Percentiles rank a stretch among this genome's conserved stretches.
Evolutionary conservation across 2,797 vertebrate genomes (phyloP).

Genomic region (Enteromius trimaculatus): DNA sequence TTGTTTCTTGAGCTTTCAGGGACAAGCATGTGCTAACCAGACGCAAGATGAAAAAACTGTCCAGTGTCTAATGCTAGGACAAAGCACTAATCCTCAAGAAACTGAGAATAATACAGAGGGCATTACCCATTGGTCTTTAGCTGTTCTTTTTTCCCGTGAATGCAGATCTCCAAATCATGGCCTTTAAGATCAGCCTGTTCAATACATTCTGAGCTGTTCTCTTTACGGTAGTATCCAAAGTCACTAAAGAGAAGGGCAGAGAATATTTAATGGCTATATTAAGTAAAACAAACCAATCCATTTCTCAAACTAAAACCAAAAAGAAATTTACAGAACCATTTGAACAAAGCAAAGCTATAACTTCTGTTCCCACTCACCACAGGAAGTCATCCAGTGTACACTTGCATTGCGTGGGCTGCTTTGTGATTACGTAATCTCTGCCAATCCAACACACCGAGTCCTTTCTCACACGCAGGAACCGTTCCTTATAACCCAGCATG

Average conservation of each 20-base stretch:
- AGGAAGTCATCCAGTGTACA: slow-evolving; percentile 93
- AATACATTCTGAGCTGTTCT: slow-evolving; percentile 87
- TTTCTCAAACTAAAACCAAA: not conserved
- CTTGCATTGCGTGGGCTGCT: slow-evolving; percentile 80
- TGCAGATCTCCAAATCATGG: slow-evolving; percentile 90
- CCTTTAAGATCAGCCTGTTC: slow-evolving; percentile 89
- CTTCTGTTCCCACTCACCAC: slow-evolving; percentile 78
- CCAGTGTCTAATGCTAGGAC: not conserved
- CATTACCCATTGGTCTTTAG: slow-evolving; percentile 87
- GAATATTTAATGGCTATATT: not conserved
- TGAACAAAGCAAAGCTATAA: not conserved
- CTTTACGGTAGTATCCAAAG: slow-evolving; percentile 92
- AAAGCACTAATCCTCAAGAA: not conserved
- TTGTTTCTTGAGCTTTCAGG: not conserved
- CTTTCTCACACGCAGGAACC: slow-evolving; percentile 87
- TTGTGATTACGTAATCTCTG: slow-evolving; percentile 82
- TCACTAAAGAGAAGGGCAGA: slow-evolving; percentile 76
- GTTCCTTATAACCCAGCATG: slow-evolving; percentile 94
- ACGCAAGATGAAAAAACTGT: not conserved
- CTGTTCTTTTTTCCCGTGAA: slow-evolving; percentile 86
- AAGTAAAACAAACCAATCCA: not conserved
- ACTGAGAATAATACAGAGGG: not conserved
- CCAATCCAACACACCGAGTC: slow-evolving; percentile 92
- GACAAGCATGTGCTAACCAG: not conserved
- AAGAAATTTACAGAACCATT: not conserved